Evolutionary conservation across 2,113 vertebrate species (phyloP), one percentile per base, ranked within the genome.

Genomic region (Misgurnus anguillicaudatus): DNA sequence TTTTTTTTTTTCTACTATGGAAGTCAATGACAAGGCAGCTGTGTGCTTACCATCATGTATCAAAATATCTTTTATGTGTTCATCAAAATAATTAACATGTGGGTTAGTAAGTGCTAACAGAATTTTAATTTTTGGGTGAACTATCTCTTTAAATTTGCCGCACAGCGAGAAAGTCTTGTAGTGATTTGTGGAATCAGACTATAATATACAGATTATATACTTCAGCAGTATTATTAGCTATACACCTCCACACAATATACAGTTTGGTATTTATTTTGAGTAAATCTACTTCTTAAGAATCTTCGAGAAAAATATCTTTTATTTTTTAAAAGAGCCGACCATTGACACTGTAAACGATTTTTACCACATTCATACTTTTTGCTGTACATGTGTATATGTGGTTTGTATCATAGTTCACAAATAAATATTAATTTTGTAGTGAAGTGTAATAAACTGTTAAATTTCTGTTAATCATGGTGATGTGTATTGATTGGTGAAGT

Each of bases 341-440:
- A 79, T 82, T 77, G 63, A 84, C 82, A 79, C 64, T 87, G 85
- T 85, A 87, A 84, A 85, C 70, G 79, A 41, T 83, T 82, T 90
- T 86, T 89, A 88, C 80, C 84, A 85, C 82, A 80, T 65, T 80
- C 63, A 66, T 70, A 85, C 85, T 71, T 57, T 86, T 67, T 87
- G 81, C 80, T 79, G 78, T 93, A 91, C 92, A 94, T 82, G 77
- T 93, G 89, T 93, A 92, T 87, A 93, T 93, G 87, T 90, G 81
- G 81, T 87, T 78, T 92, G 91, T 93, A 93, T 87, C 61, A 92
- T 91, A 94, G 87, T 83, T 89, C 70, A 91, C 82, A 83, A 86
- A 86, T 89, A 38, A 81, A 77, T 89, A 87, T 91, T 87, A 83
- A 91, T 94, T 90, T 93, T 94, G 92, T 93, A 93, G 91, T 92